Evolutionary conservation across 2,888 invertebrate genomes (phyloP).

Genomic region (Drosophila testacea): DNA sequence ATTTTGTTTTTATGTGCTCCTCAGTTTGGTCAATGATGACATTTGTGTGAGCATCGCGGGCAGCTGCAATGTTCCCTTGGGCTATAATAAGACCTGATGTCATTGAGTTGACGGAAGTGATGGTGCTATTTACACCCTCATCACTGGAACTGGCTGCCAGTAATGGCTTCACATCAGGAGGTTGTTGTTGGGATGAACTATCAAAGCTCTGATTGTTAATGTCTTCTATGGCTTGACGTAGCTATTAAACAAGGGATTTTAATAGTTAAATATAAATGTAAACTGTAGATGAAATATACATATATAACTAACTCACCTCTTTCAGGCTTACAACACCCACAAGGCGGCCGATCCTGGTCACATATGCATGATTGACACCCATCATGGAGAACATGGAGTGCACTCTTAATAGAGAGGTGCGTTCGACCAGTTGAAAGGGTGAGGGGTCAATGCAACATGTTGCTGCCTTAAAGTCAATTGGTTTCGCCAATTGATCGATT

Average conservation of each 20-base stretch:
- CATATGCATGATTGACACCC: constrained; percentile 98
- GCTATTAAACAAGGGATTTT: constrained; percentile 84
- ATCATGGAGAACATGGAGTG: constrained; percentile 99
- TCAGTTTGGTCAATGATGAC: constrained; percentile 20
- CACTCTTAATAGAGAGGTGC: constrained; percentile 96
- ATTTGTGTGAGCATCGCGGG: constrained; percentile 11
- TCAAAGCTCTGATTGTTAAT: constrained; percentile 92
- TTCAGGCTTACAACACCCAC: constrained; percentile 98
- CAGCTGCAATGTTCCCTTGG: neutral
- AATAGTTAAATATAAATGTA: neutral
- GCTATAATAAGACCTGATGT: constrained; percentile 1
- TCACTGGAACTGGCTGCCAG: constrained; percentile 74
- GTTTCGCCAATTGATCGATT: constrained; percentile 93
- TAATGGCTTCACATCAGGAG: constrained; percentile 71
- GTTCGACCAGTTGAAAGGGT: constrained; percentile 98
- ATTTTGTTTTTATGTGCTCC: constrained; percentile 15
- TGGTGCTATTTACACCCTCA: constrained; percentile 82
- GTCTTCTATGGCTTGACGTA: constrained; percentile 95
- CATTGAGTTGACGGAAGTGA: constrained; percentile 84
- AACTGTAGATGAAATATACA: neutral
- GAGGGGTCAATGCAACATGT: constrained; percentile 95
- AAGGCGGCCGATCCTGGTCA: constrained; percentile 96
- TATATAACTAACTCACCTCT: constrained; percentile 88
- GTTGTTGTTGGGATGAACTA: constrained; percentile 71
- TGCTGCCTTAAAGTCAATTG: constrained; percentile 89